Base-by-base conservation (phyloP, 1,140 invertebrate genomes). In the Rhyzopertha dominica region DNA sequence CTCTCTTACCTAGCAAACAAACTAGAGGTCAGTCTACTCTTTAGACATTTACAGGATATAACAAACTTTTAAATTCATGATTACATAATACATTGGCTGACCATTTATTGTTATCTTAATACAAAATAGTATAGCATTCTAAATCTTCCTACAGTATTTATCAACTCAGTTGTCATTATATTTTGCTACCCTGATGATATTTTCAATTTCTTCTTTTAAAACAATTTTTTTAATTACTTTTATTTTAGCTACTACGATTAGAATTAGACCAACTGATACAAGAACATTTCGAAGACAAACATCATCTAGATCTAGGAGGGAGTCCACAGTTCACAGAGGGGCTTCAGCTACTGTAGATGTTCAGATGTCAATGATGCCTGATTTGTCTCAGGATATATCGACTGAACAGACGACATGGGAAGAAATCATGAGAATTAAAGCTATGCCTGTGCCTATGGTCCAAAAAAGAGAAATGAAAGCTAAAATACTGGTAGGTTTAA, bases 401-500 rank as follows among this genome's bases (percentile, higher is more conserved):
- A 87, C 89, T 54, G 87, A 90, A 65, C 82, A 87, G 62, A 76
- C 82, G 7, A 85, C 84, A 5, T 89, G 85, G 85, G 83, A 89
- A 58, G 85, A 89, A 70, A 86, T 90, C 24, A 86, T 85, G 79
- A 80, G 84, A 58, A 87, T 90, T 20, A 88, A 88, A 62, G 77
- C 82, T 0, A 81, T 87, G 78, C 85, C 87, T 2, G 76, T 89
- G 8, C 80, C 80, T 8, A 89, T 90, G 85, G 70, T 77, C 7
- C 82, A 87, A 62, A 90, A 90, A 59, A 76, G 80, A 50, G 82
- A 87, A 58, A 67, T 86, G 37, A 89, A 89, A 67, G 75, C 79
- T 5, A 81, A 86, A 59, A 67, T 90, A 54, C 79, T 85, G 76
- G 84, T 87, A 72, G 66, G 58, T 42, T 14, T 16, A 10, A 13